Conservation (phyloP, 1,140 invertebrate genomes). For the Achroia grisella region DNA sequence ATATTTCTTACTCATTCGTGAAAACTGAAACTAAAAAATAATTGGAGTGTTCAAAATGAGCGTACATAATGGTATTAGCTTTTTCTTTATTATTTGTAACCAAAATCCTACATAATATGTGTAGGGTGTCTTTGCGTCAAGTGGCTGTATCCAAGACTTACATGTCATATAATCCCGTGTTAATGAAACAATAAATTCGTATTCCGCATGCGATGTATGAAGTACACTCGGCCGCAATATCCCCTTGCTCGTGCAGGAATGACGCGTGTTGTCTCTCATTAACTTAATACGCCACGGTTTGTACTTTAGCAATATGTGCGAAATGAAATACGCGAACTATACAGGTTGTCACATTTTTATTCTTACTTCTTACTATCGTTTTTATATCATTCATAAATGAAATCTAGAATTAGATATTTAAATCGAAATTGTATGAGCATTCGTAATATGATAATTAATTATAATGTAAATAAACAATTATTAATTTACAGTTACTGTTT, state of each 20-base stretch:
- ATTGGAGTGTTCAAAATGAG: too few relatives aligned
- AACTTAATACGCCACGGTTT: constrained; percentile 66
- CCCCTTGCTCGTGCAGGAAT: constrained; percentile 23
- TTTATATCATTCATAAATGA: background rate
- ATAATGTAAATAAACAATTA: too few relatives aligned
- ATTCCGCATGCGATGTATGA: constrained; percentile 37
- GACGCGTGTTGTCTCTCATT: constrained; percentile 62
- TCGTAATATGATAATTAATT: too few relatives aligned
- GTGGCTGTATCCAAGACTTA: constrained; percentile 11
- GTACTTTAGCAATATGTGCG: constrained; percentile 52
- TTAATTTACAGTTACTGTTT: too few relatives aligned
- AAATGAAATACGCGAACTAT: constrained; percentile 44
- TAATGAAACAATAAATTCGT: constrained; percentile 69
- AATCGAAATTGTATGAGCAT: too few relatives aligned
- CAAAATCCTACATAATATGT: too few relatives aligned
- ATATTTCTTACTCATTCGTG: too few relatives aligned
- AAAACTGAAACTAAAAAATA: too few relatives aligned
- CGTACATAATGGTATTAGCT: too few relatives aligned
- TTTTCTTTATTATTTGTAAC: too few relatives aligned
- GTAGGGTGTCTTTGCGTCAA: background rate
- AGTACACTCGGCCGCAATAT: constrained; percentile 31
- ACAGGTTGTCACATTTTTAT: constrained; percentile 16
- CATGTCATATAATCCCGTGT: constrained; percentile 47
- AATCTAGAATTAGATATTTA: background rate
- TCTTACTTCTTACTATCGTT: background rate